Base-by-base conservation (phyloP, 2,888 invertebrate species). In the Eupithecia vulgata region DNA sequence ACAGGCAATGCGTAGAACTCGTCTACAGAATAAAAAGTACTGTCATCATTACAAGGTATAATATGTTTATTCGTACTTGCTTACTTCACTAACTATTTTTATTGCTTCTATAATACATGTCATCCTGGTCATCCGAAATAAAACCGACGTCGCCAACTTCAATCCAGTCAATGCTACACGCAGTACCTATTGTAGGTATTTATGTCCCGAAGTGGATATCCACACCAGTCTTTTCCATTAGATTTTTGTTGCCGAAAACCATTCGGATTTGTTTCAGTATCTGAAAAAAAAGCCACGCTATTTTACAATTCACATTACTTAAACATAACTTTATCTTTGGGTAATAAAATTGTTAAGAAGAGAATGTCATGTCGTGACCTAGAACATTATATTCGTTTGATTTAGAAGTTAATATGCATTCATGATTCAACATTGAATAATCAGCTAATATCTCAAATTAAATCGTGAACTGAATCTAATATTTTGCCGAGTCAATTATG, bases 191-290 rank as follows among this genome's bases (percentile, higher is more conserved):
- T 52, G 12, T 52, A 21, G 52, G 12, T 52, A 4, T 4, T 52
- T 52, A 52, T 52, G 21, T 57, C 25, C 57, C 12, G n/a, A 57
- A 57, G 25, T 57, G 13, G 21, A 25, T 25, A 5, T 74, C 67
- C 2, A 78, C 69, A 8, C 77, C 73, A 34, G 79, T 79, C 71
- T 70, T 69, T 68, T 70, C 71, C 64, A 69, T 78, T 78, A 74
- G 82, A 71, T 77, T 85, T 80, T 79, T 88, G 70, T 84, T 84
- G 17, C 90, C 90, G 65, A 89, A 82, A 80, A 82, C 85, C 25
- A 68, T 72, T 76, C 91, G 84, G 1, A 80, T 15, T 61, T 81
- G 81, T 81, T 86, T 86, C 78, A 87, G 78, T 67, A 85, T 72
- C 92, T 92, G 88, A 42, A 87, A 90, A 75, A 30, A 52, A 21